Conservation (phyloP, 2,797 vertebrate genomes). For the Thalassophryne amazonica region DNA sequence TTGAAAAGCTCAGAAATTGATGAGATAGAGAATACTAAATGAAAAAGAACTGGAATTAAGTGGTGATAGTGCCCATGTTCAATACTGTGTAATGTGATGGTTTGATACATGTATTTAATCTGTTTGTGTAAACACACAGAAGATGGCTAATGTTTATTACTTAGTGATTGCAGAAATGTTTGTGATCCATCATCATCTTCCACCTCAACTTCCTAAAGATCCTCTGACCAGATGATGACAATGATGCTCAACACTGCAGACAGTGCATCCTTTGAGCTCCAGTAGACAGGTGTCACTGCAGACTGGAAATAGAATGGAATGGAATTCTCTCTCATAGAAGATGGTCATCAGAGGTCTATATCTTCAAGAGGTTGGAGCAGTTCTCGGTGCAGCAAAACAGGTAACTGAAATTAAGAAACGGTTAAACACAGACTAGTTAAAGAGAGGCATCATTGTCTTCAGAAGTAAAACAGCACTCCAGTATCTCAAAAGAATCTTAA, state of each 20-base stretch:
- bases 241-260: accelerated
- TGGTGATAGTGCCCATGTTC: no score
- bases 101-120: no score
- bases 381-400: conserved; percentile 14
- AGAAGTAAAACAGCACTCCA: no score
- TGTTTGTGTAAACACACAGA: no score
- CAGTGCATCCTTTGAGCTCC: accelerated
- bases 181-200: accelerated
- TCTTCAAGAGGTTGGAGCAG: not conserved
- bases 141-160: no score
- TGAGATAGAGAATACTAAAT: no score
- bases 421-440: not conserved
- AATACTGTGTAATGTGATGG: no score
- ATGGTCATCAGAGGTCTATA: accelerated
- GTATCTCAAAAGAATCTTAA: no score
- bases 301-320: not conserved
- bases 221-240: not conserved
- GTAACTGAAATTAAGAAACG: not conserved
- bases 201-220: accelerated
- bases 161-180: not conserved
- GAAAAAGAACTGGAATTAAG: no score
- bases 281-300: not conserved
- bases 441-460: no score
- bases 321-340: accelerated
- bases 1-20: no score